Percentiles rank a stretch among this genome's conserved stretches.
phyloP scores from a whole-genome alignment of 2,797 vertebrate genomes.

The Phrynocephalus forsythii region DNA sequence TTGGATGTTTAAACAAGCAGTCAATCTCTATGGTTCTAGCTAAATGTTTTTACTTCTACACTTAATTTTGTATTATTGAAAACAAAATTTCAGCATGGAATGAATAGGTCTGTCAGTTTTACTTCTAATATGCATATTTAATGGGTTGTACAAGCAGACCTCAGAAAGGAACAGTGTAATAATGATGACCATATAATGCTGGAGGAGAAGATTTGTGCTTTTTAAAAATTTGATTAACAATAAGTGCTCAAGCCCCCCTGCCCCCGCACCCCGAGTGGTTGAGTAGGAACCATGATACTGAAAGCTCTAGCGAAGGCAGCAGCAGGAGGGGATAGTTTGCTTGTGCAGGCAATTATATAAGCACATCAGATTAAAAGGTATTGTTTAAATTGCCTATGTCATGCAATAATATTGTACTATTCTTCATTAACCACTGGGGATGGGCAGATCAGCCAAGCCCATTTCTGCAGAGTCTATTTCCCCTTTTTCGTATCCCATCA shows the following conservation, averaged over 20 bases:
- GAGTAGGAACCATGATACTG: not conserved
- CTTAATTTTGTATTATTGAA: not conserved
- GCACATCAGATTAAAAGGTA: not conserved
- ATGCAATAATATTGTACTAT: not conserved
- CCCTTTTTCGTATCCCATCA: not conserved
- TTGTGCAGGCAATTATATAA: not conserved
- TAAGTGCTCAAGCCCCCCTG: not conserved
- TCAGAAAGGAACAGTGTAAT: not conserved
- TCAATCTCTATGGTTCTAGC: not conserved
- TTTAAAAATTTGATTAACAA: not conserved
- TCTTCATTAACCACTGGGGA: not conserved
- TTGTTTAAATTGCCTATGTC: constrained; percentile 4
- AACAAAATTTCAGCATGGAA: not conserved
- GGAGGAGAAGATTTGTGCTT: not conserved
- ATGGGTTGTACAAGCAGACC: not conserved
- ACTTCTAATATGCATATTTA: not conserved
- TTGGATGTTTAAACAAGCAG: not conserved
- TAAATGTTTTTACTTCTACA: not conserved
- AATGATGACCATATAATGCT: not conserved
- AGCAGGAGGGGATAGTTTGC: not conserved
- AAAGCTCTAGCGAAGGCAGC: not conserved
- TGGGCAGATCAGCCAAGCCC: not conserved
- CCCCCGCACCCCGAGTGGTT: not conserved
- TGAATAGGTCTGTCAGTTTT: not conserved
- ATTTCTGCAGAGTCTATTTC: not conserved